Base-by-base conservation (phyloP, 92 coral and sea anemone species). In the Porites evermanni region DNA sequence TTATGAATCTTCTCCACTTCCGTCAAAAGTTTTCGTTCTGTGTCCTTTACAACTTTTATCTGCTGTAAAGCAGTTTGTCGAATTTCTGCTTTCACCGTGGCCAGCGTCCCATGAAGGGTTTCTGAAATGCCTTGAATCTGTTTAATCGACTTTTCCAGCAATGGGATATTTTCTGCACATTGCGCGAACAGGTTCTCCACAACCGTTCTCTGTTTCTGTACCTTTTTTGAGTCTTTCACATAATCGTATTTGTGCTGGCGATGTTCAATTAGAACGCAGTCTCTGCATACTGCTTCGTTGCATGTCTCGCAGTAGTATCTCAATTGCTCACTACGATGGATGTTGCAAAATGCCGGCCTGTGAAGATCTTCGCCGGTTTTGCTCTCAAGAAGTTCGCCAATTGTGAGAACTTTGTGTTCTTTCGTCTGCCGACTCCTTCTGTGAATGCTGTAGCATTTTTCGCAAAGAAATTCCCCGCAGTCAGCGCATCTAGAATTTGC, bases 401-500 rank as follows among this genome's bases (percentile, higher is more conserved):
- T 94, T 0, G 98, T 93, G 80, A 97, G 74, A 72, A 97, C 89
- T 84, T 91, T 85, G 84, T 97, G 99, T 53, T 97, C 98, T 79
- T 95, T 93, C 29, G 99, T 97, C 53, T 95, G 98, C 4, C 98
- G 93, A 44, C 93, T 92, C 56, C 98, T 88, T 58, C 91, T 95
- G 63, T 97, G 99, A 64, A 95, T 94, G 12, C 78, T 88, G 81
- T 92, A 95, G 81, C 99, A 97, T 26, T 90, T 95, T 26, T 82
- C 87, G 84, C 99, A 97, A 19, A 97, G 94, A 88, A 97, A 97
- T 79, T 97, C 99, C 19, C 99, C 94, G 44, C 99, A 97, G 65
- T 97, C 98, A 19, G 93, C 78, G 50, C 99, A 97, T 32, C 99
- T 85, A 11, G 98, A 92, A 1, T 90, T 91, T 1, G 99, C 99